These are phyloP conservation scores for Halcyon chelicuti DNA, from an alignment of 2,797 vertebrate genomes.

Conservation along the genomic window DNA sequence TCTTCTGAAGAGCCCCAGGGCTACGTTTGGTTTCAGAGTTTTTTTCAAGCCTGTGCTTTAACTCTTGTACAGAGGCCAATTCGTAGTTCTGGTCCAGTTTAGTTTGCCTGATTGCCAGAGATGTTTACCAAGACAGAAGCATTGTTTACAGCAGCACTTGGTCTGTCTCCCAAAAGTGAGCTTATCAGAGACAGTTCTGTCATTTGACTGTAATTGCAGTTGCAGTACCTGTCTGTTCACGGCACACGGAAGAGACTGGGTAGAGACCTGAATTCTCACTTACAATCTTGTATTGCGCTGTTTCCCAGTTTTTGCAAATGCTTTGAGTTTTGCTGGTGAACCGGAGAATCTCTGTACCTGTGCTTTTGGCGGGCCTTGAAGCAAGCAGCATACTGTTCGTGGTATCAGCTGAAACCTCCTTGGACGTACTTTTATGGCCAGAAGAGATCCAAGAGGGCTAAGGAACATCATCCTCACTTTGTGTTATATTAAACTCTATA, in stretches of 20 bases:
- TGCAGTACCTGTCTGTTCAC: background rate
- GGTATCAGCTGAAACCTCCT: background rate
- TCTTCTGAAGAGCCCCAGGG: background rate
- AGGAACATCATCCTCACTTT: background rate
- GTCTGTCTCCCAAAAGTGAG: background rate
- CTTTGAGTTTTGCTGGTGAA: background rate
- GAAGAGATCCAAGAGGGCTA: background rate
- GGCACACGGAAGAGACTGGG: background rate
- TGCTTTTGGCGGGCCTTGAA: background rate
- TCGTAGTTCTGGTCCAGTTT: background rate
- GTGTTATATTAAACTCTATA: background rate
- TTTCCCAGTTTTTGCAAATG: background rate
- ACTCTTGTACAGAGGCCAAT: background rate
- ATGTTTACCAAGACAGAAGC: background rate
- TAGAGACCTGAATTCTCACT: background rate
- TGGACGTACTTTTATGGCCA: background rate
- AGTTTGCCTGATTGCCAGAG: background rate
- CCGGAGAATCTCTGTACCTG: background rate
- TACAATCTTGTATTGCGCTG: background rate
- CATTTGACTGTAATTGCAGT: background rate
- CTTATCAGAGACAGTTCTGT: background rate
- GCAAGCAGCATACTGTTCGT: accelerated
- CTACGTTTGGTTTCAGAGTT: background rate
- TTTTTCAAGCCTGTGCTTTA: background rate
- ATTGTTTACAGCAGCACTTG: background rate